These are phyloP conservation scores for Pocillopora meandrina DNA, from an alignment of 92 coral and sea anemone genomes.

Conservation along the genomic window DNA sequence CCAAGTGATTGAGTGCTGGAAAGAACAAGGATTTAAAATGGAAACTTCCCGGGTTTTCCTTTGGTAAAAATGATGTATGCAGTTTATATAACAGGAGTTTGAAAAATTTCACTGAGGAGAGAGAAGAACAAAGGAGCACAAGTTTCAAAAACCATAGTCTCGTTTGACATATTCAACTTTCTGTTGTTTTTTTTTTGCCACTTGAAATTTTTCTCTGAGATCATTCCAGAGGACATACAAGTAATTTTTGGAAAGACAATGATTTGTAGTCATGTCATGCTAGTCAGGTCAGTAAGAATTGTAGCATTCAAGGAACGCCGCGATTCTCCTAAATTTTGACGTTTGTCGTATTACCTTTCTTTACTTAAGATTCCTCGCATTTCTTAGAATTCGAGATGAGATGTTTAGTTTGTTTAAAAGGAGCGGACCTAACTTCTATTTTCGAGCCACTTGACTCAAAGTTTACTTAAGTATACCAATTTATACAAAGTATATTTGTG, in stretches of 20 bases:
- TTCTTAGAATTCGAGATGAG: not conserved
- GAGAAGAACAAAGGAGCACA: not conserved
- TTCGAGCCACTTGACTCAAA: constrained; percentile 8
- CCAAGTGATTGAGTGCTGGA: not conserved
- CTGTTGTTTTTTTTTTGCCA: not conserved
- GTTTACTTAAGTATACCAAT: constrained; percentile 10
- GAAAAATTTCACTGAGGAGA: not conserved
- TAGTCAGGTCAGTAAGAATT: not conserved
- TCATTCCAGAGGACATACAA: constrained; percentile 41
- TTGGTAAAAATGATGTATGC: too few relatives aligned
- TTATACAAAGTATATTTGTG: constrained; percentile 19
- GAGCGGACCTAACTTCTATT: not conserved
- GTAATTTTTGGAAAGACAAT: constrained; percentile 22
- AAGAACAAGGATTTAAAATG: not conserved
- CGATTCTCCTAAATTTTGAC: not conserved
- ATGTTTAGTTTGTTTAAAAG: not conserved
- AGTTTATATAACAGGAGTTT: not conserved
- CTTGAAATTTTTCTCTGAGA: constrained; percentile 7
- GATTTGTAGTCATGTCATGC: constrained; percentile 6
- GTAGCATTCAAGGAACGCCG: constrained; percentile 5
- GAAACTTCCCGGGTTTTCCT: not conserved
- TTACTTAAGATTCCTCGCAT: constrained; percentile 20
- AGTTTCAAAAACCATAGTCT: not conserved
- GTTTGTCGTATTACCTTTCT: constrained; percentile 3
- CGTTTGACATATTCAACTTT: constrained; percentile 23